Evolutionary conservation across 2,797 vertebrate genomes (phyloP).

Genomic region (Leuciscus waleckii): DNA sequence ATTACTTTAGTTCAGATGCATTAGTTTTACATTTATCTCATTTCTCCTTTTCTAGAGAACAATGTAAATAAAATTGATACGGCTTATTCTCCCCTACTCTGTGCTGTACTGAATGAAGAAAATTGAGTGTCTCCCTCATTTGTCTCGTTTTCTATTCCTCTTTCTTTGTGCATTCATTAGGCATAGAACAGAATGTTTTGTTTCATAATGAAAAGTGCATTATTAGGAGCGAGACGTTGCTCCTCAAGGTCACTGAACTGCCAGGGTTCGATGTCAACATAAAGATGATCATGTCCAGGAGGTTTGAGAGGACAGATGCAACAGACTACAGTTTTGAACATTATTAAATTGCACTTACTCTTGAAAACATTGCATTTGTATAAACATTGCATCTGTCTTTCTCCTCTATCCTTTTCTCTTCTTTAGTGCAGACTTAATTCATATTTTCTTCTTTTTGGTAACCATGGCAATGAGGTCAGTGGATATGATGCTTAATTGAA

Average conservation of each 20-base stretch:
- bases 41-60: conserved; percentile 5
- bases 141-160: not conserved
- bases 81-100: not conserved
- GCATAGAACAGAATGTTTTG: not conserved
- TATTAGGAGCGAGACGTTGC: conserved; percentile 43
- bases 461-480: conserved; percentile 99
- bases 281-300: conserved; percentile 56
- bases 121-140: not conserved
- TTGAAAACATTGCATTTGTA: conserved; percentile 54
- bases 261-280: conserved; percentile 59
- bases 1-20: not conserved
- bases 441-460: conserved; percentile 99
- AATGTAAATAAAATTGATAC: not conserved
- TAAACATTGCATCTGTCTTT: conserved; percentile 57
- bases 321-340: conserved; percentile 51
- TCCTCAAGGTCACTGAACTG: conserved; percentile 50
- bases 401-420: conserved; percentile 70
- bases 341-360: conserved; percentile 66
- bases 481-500: conserved; percentile 99
- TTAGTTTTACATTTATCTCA: not conserved
- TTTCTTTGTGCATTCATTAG: conserved; percentile 34
- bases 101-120: not conserved
- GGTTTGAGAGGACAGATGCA: conserved; percentile 27
- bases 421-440: conserved; percentile 90
- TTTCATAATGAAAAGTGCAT: conserved; percentile 19